Evolutionary conservation across 2,113 vertebrate genomes (phyloP), one percentile per base, ranked within the genome.

Genomic region (Anseranas semipalmata): DNA sequence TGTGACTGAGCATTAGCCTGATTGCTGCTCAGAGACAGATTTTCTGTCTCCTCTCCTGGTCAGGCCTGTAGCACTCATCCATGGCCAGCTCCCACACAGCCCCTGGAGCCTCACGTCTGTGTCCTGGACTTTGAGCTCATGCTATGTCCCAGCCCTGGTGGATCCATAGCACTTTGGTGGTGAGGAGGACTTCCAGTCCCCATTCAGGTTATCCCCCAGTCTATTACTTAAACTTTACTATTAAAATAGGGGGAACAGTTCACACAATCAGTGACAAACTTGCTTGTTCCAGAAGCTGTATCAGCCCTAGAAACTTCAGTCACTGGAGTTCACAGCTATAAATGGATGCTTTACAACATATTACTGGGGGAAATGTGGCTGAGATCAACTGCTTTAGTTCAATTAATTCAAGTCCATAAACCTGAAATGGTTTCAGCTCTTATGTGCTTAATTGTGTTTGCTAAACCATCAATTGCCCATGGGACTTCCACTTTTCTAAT

Each of bases 191-290:
- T 66, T 56, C 19, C 33, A 87, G 27, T 52, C 21, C 39, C 89
- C 20, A 6, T 6, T 14, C 11, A 21, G 6, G 21, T 89, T 82
- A 80, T 11, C 17, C 35, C 48, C 41, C 48, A 84, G 28, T 27
- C 84, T 52, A 27, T 73, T 80, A 22, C 3, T 68, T 15, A 1
- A 2, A 10, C 3, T 6, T 32, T 77, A 19, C 71, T 68, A 3
- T 52, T 68, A 62, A 87, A 85, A 71, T 1, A 87, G 15, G 13
- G 27, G 15, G 22, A 63, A 58, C 33, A 39, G 30, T 41, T 89
- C 52, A 33, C 30, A 14, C 0, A 4, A 1, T 19, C 3, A 1
- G 12, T 46, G 63, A 43, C 19, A 73, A 55, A 56, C 37, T n/a
- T 55, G 16, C 52, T 59, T 79, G 19, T 53, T 85, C 56, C 67